Base-by-base conservation (phyloP, 2,113 vertebrate species). In the Boleophthalmus pectinirostris region DNA sequence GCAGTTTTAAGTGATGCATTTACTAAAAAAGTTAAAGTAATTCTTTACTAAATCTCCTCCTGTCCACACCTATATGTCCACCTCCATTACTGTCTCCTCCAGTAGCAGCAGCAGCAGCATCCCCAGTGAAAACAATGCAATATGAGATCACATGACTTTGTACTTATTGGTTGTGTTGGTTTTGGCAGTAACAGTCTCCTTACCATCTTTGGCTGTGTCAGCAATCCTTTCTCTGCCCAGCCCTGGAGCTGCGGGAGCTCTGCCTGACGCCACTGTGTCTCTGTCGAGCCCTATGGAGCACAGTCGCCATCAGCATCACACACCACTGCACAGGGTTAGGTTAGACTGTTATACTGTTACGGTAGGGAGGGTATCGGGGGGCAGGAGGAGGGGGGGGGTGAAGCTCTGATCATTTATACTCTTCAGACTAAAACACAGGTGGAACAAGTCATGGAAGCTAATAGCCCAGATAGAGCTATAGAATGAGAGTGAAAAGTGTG, bases 131-230 rank as follows among this genome's bases (percentile, higher is more conserved):
- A 82, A 89, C 87, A 89, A 77, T 80, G 21, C 74, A 90, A 77
- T 79, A 89, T 88, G 79, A 84, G 79, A 84, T 86, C 79, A 90
- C 77, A 68, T 90, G 69, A 86, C 77, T 38, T 38, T 64, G 33
- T 38, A 64, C 25, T 87, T 91, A 77, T 88, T 90, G 81, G 82
- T 77, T 89, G 88, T 90, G 88, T 90, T 87, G 87, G 85, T 88
- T 61, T 91, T 91, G 91, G 86, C 89, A 80, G 81, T 85, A 84
- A 88, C 84, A 45, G 88, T 93, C 88, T 94, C 91, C 94, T 94
- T 94, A 94, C 94, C 94, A 94, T 94, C 94, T 94, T 94, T 93
- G 94, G 94, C 92, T 94, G 94, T 87, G 93, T 93, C 92, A 94
- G 94, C 93, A 94, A 88, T 93, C 94, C 94, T 89, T 94, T 94